Evolutionary conservation across 2,797 vertebrate species (phyloP).

Genomic region (Darevskia mixta): DNA sequence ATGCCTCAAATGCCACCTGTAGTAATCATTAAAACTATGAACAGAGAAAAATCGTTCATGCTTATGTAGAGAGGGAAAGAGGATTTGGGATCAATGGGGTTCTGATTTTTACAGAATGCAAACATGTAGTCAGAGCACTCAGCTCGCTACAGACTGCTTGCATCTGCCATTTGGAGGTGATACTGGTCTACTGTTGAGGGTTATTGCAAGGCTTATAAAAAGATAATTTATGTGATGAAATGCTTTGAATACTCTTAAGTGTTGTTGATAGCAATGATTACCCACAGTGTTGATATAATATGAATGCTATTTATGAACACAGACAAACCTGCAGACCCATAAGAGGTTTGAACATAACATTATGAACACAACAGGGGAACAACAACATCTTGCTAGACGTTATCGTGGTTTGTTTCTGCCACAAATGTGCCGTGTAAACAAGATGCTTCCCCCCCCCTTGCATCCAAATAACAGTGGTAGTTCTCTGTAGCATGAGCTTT

Average conservation of each 20-base stretch:
- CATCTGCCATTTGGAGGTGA: background rate
- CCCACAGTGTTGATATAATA: background rate
- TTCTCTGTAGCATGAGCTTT: background rate
- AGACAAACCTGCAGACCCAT: background rate
- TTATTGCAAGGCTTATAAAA: background rate
- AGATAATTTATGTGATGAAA: background rate
- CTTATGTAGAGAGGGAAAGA: background rate
- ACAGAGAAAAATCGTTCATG: conserved; percentile 19
- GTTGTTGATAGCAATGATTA: background rate
- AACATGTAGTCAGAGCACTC: background rate
- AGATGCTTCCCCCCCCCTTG: background rate
- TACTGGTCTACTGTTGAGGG: background rate
- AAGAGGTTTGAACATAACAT: background rate
- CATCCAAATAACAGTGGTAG: background rate
- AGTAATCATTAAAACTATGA: conserved; percentile 40
- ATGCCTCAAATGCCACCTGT: no score
- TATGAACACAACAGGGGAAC: background rate
- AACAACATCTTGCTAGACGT: background rate
- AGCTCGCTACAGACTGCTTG: background rate
- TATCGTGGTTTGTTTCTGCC: background rate
- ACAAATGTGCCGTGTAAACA: background rate
- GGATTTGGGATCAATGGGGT: background rate
- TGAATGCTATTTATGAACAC: background rate
- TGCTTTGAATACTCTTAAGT: background rate
- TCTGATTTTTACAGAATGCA: background rate